Evolutionary conservation across 2,797 vertebrate genomes (phyloP).

Genomic region (Silurus aristotelis): DNA sequence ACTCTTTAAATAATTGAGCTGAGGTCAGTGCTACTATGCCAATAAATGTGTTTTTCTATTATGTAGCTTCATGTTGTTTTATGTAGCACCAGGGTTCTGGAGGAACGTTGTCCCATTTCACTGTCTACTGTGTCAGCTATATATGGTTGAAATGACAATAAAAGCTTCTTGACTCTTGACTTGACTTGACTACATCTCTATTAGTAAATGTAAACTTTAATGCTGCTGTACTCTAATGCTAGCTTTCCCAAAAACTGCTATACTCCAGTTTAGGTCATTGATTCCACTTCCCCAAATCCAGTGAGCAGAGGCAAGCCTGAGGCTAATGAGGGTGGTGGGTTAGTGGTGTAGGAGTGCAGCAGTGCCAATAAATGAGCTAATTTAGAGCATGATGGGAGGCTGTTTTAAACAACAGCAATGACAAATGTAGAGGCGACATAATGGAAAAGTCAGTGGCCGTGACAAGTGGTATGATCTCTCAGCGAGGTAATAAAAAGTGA

Average conservation of each 20-base stretch:
- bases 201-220: background rate
- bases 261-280: background rate
- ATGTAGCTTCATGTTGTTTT: too few relatives aligned
- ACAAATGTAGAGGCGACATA: constrained; percentile 64
- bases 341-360: constrained; percentile 55
- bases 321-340: constrained; percentile 11
- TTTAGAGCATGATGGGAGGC: constrained; percentile 61
- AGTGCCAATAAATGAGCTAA: constrained; percentile 65
- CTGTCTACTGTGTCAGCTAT: too few relatives aligned
- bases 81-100: too few relatives aligned
- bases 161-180: too few relatives aligned
- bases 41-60: too few relatives aligned
- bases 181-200: background rate
- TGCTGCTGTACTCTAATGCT: background rate
- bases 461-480: constrained; percentile 67
- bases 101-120: too few relatives aligned
- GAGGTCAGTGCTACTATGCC: background rate
- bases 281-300: background rate
- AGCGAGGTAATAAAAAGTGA: constrained; percentile 71
- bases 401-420: constrained; percentile 64
- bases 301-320: background rate
- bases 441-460: constrained; percentile 65
- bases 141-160: too few relatives aligned
- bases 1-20: background rate
- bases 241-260: constrained; percentile 1